Evolutionary conservation across 2,888 invertebrate genomes (phyloP).

Genomic region (Euclidia mi): DNA sequence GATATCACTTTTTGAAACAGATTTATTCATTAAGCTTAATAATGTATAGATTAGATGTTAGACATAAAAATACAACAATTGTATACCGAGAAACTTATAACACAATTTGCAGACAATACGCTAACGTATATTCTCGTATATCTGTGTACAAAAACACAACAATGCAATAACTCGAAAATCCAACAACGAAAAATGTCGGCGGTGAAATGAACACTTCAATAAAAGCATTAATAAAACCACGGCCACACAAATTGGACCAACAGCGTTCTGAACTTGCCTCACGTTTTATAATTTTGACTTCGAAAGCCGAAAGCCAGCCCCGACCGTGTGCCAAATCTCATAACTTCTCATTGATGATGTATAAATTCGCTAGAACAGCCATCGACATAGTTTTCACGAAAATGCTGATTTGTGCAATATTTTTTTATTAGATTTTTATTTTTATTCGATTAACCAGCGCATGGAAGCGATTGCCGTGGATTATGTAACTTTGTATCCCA

Average conservation of each 20-base stretch:
- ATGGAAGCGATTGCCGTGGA: too few relatives aligned
- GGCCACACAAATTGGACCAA: slow-evolving; percentile 71
- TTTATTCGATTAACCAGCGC: too few relatives aligned
- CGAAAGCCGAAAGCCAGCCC: slow-evolving; percentile 48
- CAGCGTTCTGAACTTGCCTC: slow-evolving; percentile 65
- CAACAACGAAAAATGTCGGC: slow-evolving; percentile 52
- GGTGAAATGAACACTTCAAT: slow-evolving; percentile 65
- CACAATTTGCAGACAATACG: too few relatives aligned
- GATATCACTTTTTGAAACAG: too few relatives aligned
- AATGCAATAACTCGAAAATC: slow-evolving; percentile 57
- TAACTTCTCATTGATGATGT: slow-evolving; percentile 69
- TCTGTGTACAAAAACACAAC: slow-evolving; percentile 9
- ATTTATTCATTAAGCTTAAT: too few relatives aligned
- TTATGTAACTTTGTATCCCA: too few relatives aligned
- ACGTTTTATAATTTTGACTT: slow-evolving; percentile 78
- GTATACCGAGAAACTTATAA: too few relatives aligned
- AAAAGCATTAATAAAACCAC: slow-evolving; percentile 68
- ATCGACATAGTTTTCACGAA: slow-evolving; percentile 25
- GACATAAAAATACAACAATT: too few relatives aligned
- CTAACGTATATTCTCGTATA: background rate
- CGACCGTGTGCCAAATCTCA: slow-evolving; percentile 71
- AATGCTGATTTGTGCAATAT: background rate
- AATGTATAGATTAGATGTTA: too few relatives aligned
- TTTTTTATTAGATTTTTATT: background rate
- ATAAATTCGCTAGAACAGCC: slow-evolving; percentile 55